Conservation (phyloP, 2,797 vertebrate species). For the Cryptoblepharus egeriae region DNA sequence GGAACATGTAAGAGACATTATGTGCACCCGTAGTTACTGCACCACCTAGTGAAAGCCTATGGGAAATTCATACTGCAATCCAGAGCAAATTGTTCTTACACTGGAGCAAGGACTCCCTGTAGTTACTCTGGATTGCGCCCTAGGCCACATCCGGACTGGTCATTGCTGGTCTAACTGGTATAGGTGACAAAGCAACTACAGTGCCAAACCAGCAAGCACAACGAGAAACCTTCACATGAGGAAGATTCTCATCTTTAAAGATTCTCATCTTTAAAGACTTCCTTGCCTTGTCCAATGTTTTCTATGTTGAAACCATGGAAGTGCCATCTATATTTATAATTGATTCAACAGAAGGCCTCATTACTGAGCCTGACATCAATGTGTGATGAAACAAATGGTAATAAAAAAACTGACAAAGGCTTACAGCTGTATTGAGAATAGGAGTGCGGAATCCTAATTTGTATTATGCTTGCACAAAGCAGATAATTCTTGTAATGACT, state of each 20-base stretch:
- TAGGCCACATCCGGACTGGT: background rate
- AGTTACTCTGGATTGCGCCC: no score
- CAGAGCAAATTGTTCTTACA: no score
- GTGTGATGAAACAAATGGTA: slow-evolving; percentile 18
- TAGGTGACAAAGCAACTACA: background rate
- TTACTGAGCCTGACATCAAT: slow-evolving; percentile 11
- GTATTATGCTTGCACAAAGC: background rate
- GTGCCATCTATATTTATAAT: background rate
- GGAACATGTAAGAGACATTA: no score
- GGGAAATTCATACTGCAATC: no score
- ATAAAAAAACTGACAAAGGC: slow-evolving; percentile 17
- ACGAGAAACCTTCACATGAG: background rate
- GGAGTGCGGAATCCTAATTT: slow-evolving; percentile 20
- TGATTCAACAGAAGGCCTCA: slow-evolving; percentile 23
- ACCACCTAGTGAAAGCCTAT: no score
- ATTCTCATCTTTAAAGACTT: background rate
- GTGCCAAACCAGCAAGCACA: background rate
- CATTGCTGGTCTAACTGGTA: background rate
- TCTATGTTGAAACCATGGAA: background rate
- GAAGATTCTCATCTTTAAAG: background rate
- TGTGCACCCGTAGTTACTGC: no score
- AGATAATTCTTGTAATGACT: background rate
- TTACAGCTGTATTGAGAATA: background rate
- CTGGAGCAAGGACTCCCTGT: no score
- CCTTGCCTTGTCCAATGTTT: background rate